A percentile compares a stretch with the other conserved stretches of the same genome.
These are phyloP conservation scores for Mythimna loreyi DNA, from an alignment of 2,888 invertebrate species.

Conservation along the genomic window DNA sequence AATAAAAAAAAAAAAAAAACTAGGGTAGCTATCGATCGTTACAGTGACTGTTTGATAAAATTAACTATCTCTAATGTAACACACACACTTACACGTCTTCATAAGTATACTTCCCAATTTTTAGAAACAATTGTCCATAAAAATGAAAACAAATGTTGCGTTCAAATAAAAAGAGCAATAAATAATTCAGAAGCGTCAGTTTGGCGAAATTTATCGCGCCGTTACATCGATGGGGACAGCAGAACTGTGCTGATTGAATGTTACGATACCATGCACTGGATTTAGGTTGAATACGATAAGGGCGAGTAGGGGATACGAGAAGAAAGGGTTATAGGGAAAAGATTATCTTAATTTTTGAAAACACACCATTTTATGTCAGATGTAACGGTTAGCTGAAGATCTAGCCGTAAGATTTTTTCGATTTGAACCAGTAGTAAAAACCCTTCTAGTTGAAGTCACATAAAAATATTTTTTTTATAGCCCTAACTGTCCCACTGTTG, in stretches of 20 bases:
- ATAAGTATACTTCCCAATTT: constrained; percentile 12
- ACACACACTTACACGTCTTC: not conserved
- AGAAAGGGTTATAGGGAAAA: no score
- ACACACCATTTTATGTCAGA: no score
- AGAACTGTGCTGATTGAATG: constrained; percentile 38
- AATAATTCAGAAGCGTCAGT: constrained; percentile 57
- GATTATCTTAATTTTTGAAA: no score
- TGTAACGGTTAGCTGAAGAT: no score
- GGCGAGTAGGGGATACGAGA: constrained; percentile 5
- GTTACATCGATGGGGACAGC: constrained; percentile 42
- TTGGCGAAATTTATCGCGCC: constrained; percentile 42
- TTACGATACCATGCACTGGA: constrained; percentile 23
- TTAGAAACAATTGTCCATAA: constrained; percentile 26
- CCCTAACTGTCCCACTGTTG: no score
- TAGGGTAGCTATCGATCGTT: no score
- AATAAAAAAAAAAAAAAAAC: no score
- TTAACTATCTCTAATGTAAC: not conserved
- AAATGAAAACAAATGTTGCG: constrained; percentile 36
- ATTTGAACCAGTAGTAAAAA: no score
- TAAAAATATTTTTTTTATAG: no score
- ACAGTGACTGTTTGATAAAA: not conserved
- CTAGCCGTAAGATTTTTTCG: no score
- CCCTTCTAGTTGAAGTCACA: not conserved
- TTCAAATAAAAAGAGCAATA: constrained; percentile 48
- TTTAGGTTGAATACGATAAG: constrained; percentile 22